These are phyloP conservation scores for Atherinomorus stipes DNA, from an alignment of 2,113 vertebrate species.

Conservation along the genomic window DNA sequence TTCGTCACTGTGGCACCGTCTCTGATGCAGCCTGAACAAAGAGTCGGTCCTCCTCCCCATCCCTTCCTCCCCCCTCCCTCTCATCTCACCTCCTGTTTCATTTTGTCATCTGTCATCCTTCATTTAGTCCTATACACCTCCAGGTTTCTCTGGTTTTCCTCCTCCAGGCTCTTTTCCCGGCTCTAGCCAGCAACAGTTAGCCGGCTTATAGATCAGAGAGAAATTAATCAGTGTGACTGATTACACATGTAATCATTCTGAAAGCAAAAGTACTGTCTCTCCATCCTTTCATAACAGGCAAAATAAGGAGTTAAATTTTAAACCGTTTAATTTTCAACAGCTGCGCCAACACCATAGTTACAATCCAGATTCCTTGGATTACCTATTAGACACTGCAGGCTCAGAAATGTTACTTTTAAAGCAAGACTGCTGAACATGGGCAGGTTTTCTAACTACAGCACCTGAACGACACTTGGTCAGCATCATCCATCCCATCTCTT, in stretches of 20 bases:
- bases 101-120: constrained; percentile 53
- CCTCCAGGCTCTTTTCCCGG: not conserved
- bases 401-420: too few species aligned
- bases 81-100: constrained; percentile 23
- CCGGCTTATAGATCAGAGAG: not conserved
- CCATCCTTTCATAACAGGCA: too few species aligned
- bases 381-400: too few species aligned
- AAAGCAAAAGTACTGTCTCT: not conserved
- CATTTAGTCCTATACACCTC: constrained; percentile 26
- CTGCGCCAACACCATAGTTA: too few species aligned
- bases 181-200: not conserved
- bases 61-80: constrained; percentile 33
- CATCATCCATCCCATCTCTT: too few species aligned
- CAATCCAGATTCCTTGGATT: too few species aligned
- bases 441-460: too few species aligned
- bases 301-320: too few species aligned
- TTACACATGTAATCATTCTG: constrained; percentile 2
- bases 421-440: too few species aligned
- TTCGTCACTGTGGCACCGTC: constrained; percentile 33
- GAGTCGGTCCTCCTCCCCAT: constrained; percentile 46
- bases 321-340: too few species aligned
- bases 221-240: not conserved
- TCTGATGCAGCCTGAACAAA: constrained; percentile 59
- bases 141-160: constrained; percentile 12
- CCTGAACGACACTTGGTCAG: too few species aligned